A percentile compares a stretch with the other conserved stretches of the same genome.
Evolutionary conservation across 2,113 vertebrate genomes (phyloP).

Genomic region (Labrus mixtus): DNA sequence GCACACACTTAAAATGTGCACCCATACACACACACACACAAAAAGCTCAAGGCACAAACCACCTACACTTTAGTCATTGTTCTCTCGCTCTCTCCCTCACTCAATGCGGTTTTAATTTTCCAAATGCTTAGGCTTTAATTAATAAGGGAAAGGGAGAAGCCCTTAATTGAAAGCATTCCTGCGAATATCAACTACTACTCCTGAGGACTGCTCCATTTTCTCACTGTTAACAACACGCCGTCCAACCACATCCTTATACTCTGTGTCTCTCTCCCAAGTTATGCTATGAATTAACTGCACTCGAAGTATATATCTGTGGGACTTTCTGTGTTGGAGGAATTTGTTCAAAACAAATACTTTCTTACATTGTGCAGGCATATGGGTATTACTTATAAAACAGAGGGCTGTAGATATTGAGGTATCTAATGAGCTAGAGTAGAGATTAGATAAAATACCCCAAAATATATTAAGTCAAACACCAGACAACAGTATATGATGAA

Average conservation of each 20-base stretch:
- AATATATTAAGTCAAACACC: background rate
- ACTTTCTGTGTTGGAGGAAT: background rate
- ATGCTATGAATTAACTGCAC: background rate
- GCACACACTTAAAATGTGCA: conserved; percentile 17
- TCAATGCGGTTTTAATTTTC: conserved; percentile 60
- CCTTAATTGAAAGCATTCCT: conserved; percentile 69
- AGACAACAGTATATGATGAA: conserved; percentile 18
- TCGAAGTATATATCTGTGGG: background rate
- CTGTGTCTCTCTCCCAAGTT: background rate
- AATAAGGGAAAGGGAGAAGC: conserved; percentile 54
- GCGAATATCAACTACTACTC: conserved; percentile 55
- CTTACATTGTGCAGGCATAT: background rate
- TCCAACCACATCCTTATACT: background rate
- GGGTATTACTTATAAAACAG: conserved; percentile 2
- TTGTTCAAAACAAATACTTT: background rate
- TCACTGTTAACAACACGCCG: conserved; percentile 12
- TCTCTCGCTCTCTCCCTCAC: conserved; percentile 33
- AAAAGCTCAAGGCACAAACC: conserved; percentile 45
- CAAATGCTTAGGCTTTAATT: conserved; percentile 70
- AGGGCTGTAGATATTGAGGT: background rate
- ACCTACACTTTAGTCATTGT: conserved; percentile 58
- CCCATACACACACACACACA: conserved; percentile 4
- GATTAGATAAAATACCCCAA: conserved; percentile 14
- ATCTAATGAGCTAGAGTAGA: background rate
- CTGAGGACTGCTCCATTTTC: conserved; percentile 54